Evolutionary conservation across 2,113 vertebrate genomes (phyloP), one percentile per base, ranked within the genome.

Genomic region (Cephalopholis sonnerati): DNA sequence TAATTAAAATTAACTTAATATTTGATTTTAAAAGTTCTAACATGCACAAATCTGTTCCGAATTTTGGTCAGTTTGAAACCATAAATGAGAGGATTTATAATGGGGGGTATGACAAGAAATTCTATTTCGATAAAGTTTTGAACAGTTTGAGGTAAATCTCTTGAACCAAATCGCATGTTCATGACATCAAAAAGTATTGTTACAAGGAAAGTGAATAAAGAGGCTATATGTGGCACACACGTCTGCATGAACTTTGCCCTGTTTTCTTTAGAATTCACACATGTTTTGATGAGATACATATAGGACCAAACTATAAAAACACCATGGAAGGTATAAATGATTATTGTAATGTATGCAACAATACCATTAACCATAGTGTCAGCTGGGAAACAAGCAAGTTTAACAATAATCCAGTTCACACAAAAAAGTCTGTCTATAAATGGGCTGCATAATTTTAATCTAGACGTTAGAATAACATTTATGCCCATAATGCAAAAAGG

Each of bases 71-170:
- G 6, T 48, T 91, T 91, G 6, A 91, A 76, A 18, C 91, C 92
- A 74, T 92, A 93, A 32, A 89, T 89, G 1, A 94, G 62, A n/a
- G 91, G 92, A 77, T 94, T 94, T 39, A 93, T 48, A 3, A 93
- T 1, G 0, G 91, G 92, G 58, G 91, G 88, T 22, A 92, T 62
- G 3, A 91, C 4, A 24, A 93, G 58, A 81, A 79, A 79, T 32
- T 93, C 79, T 18, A 90, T 67, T 39, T 88, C 53, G 2, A 91
- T 9, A 50, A 91, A 83, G 24, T 89, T 88, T 11, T 82, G 22
- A 16, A 91, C 0, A 0, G 1, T 20, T 32, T 59, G 61, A 54
- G 90, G 55, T 4, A 87, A 20, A 15, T 77, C 7, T 12, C 25
- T 63, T 24, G 77, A 82, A 11, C 72, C 63, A 8, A 61, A 71